Evolutionary conservation across 2,888 invertebrate species (phyloP).

Genomic region (Epirrhoe alternata): DNA sequence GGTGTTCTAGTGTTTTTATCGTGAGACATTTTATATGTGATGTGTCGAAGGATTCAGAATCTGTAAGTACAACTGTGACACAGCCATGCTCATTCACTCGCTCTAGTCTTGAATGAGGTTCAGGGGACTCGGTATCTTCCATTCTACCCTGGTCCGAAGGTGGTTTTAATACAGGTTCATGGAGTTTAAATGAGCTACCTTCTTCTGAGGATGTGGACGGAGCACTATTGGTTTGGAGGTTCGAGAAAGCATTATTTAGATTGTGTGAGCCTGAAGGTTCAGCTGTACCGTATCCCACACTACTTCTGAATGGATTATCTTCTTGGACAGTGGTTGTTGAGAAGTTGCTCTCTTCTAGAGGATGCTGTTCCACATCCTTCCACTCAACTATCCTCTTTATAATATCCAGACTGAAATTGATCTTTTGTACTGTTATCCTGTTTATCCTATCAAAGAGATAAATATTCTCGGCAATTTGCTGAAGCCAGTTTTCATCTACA

Average conservation of each 20-base stretch:
- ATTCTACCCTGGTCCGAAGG: slow-evolving; percentile 60
- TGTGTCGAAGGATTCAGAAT: slow-evolving; percentile 94
- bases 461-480: slow-evolving; percentile 90
- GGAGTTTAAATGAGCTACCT: slow-evolving; percentile 67
- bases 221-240: slow-evolving; percentile 73
- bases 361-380: slow-evolving; percentile 93
- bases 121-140: slow-evolving; percentile 66
- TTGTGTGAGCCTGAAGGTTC: slow-evolving; percentile 69
- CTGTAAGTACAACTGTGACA: slow-evolving; percentile 87
- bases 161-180: slow-evolving; percentile 74
- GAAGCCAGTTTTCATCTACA: slow-evolving; percentile 92
- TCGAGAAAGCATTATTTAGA: slow-evolving; percentile 77
- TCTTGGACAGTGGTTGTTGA: slow-evolving; percentile 69
- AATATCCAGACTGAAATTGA: slow-evolving; percentile 93
- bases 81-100: slow-evolving; percentile 82
- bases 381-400: slow-evolving; percentile 95
- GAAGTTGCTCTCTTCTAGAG: slow-evolving; percentile 88
- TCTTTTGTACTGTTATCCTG: slow-evolving; percentile 88
- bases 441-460: slow-evolving; percentile 87
- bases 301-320: slow-evolving; percentile 77
- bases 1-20: slow-evolving; percentile 92
- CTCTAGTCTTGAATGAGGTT: slow-evolving; percentile 72
- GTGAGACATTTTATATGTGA: slow-evolving; percentile 94
- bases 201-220: slow-evolving; percentile 70
- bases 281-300: slow-evolving; percentile 62